Evolutionary conservation across 2,113 vertebrate species (phyloP), one percentile per base, ranked within the genome.

Genomic region (Phylloscopus trochiloides): DNA sequence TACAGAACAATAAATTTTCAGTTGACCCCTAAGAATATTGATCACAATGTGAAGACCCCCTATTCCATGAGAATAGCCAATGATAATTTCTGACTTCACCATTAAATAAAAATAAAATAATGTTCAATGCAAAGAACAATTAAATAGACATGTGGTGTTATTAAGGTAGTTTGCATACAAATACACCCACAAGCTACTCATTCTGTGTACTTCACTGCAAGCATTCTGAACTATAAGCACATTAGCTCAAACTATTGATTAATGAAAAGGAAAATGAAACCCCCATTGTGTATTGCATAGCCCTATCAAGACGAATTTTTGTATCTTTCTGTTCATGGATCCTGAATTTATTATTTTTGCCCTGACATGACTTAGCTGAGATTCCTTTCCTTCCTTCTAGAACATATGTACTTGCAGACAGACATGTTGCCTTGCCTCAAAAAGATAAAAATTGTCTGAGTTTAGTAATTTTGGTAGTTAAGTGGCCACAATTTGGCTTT

Each of bases 401-500:
- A 74, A 73, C 34, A 10, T 7, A 16, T 4, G 8, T n/a, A 48
- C 57, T 83, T 59, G 47, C 14, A 52, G 48, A 70, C 15, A 84
- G 65, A 74, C 47, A 80, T 3, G 24, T 8, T 73, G 18, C 17
- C 38, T 71, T 68, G 10, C 40, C 48, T 66, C 7, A 92, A 94
- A 91, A 95, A 57, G 19, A 84, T 62, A 86, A 82, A 93, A 93
- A 91, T 20, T 73, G 36, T 48, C 45, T 40, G 54, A 84, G 45
- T 72, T 91, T 42, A 86, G 67, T 82, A 84, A 95, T 95, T 94
- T 90, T 61, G 63, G 55, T 43, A 84, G 65, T 81, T 94, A 90
- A 97, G 93, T 82, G 74, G 74, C 45, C 62, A 80, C 89, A 96
- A 92, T 26, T 94, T 71, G 48, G 40, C 94, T 96, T 95, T 97